These are phyloP conservation scores for Eurystomus glaucurus DNA, from an alignment of 2,797 vertebrate species.

Conservation along the genomic window DNA sequence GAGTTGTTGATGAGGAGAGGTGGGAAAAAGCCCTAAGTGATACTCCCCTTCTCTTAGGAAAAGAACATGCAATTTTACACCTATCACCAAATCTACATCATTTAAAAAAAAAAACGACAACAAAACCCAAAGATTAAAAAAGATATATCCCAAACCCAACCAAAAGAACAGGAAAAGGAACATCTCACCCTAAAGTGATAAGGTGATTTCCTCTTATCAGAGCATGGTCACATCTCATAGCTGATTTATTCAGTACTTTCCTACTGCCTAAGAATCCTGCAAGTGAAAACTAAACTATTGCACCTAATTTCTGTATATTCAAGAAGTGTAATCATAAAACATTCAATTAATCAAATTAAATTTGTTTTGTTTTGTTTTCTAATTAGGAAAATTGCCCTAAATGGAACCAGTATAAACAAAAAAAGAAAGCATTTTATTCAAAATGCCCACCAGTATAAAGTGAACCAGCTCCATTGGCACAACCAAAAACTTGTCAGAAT, in stretches of 20 bases:
- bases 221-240: background rate
- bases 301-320: background rate
- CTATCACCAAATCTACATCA: background rate
- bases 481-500: background rate
- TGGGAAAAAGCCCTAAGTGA: background rate
- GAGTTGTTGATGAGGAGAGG: background rate
- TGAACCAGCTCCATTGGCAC: rapidly evolving
- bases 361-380: no score
- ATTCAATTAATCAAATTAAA: background rate
- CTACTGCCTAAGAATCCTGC: background rate
- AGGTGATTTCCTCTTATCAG: background rate
- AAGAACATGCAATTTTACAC: background rate
- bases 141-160: background rate
- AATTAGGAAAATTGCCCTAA: background rate
- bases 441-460: background rate
- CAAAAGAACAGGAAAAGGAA: background rate
- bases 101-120: background rate
- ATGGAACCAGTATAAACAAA: rapidly evolving
- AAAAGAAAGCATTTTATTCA: rapidly evolving
- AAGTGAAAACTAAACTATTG: background rate
- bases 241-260: background rate
- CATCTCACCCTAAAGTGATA: background rate
- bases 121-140: background rate
- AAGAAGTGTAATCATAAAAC: background rate
- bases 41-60: background rate